phyloP scores from a whole-genome alignment of 2,888 invertebrate genomes.

The Drosophila imparisetae region DNA sequence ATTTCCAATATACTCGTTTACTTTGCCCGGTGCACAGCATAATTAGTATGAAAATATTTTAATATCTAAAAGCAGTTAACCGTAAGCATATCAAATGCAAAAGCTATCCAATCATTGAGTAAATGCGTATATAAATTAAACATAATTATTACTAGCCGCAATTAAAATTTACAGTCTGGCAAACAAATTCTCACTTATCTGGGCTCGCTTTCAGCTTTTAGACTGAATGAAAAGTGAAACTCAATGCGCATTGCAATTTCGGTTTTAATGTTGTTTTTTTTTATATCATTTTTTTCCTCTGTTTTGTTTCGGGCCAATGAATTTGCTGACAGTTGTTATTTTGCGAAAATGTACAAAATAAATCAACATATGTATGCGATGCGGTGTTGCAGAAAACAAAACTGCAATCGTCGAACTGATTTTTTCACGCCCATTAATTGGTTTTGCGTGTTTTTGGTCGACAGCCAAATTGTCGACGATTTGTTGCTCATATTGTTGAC shows the following conservation, averaged over 20 bases:
- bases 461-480: constrained; percentile 78
- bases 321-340: constrained; percentile 77
- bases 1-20: not conserved
- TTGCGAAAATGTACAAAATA: constrained; percentile 62
- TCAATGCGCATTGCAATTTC: constrained; percentile 56
- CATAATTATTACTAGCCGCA: constrained; percentile 20
- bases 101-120: not conserved
- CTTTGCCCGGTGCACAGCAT: not conserved
- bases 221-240: constrained; percentile 76
- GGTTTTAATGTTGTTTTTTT: not conserved
- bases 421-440: constrained; percentile 80
- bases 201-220: constrained; percentile 37
- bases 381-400: constrained; percentile 59
- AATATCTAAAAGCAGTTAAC: not conserved
- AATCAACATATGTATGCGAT: constrained; percentile 65
- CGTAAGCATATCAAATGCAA: not conserved
- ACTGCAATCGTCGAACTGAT: constrained; percentile 62
- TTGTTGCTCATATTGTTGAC: constrained; percentile 60
- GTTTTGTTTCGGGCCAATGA: constrained; percentile 66
- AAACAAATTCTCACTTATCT: constrained; percentile 30
- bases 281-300: not conserved
- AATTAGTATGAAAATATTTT: not conserved
- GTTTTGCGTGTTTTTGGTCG: constrained; percentile 74
- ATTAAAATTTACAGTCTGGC: constrained; percentile 6
- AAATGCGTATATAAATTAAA: constrained; percentile 21